phyloP scores from a whole-genome alignment of 2,113 vertebrate genomes.

The Chaetorhynchus papuensis region DNA sequence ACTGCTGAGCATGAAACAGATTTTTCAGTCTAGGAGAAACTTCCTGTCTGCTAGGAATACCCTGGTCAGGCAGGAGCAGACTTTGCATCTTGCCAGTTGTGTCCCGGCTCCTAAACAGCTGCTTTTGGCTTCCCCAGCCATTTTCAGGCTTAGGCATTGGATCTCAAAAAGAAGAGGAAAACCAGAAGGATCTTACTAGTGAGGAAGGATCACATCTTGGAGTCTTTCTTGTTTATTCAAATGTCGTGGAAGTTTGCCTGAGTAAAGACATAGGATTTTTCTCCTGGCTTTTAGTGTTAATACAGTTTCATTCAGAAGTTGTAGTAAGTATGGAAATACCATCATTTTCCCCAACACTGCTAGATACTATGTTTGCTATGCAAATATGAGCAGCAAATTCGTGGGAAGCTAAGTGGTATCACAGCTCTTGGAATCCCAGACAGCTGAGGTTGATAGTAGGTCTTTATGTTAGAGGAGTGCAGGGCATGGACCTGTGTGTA shows the following conservation, averaged over 20 bases:
- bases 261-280: not conserved
- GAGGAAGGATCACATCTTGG: not conserved
- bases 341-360: not conserved
- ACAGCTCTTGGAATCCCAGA: not conserved
- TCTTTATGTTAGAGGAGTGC: not conserved
- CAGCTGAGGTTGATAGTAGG: not conserved
- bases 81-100: not conserved
- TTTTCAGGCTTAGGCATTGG: not conserved
- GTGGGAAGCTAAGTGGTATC: not conserved
- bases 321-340: not conserved
- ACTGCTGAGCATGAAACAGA: not conserved
- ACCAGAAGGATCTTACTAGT: not conserved
- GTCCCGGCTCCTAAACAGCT: not conserved
- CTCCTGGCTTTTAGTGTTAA: not conserved
- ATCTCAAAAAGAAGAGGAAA: not conserved
- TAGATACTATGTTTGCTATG: not conserved
- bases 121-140: not conserved
- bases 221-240: not conserved
- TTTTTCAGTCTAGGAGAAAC: not conserved
- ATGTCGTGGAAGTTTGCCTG: not conserved
- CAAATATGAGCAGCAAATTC: not conserved
- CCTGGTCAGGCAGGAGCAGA: not conserved
- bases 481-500: not conserved
- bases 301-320: not conserved
- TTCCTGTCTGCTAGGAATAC: not conserved